Percentiles rank a stretch among this genome's conserved stretches.
Conservation (phyloP, 2,113 vertebrate species). For the Odocoileus hemionus region DNA sequence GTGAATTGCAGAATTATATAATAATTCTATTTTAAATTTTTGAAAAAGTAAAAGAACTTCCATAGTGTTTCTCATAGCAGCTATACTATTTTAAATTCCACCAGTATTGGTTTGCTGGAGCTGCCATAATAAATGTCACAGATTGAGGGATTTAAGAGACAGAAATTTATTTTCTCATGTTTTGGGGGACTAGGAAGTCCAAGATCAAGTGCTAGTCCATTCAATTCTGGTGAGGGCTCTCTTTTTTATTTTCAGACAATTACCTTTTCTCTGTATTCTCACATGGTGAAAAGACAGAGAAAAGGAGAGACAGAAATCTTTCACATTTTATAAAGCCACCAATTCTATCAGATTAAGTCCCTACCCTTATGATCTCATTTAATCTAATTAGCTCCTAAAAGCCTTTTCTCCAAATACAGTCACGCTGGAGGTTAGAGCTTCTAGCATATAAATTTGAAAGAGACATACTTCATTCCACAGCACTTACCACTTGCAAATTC, state of each 20-base stretch:
- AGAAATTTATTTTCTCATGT: background rate
- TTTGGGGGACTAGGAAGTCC: background rate
- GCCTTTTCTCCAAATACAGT: background rate
- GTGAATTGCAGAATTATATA: background rate
- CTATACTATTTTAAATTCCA: background rate
- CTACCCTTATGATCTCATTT: background rate
- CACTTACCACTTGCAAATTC: background rate
- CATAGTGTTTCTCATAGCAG: background rate
- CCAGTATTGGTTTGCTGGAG: background rate
- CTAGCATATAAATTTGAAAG: background rate
- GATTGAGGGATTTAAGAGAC: background rate
- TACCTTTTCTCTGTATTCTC: background rate
- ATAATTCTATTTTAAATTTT: background rate
- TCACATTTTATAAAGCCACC: background rate
- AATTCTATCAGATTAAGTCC: background rate
- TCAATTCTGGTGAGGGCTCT: background rate
- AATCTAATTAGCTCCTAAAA: background rate
- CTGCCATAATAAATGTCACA: background rate
- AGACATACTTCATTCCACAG: background rate
- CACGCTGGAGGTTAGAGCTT: background rate
- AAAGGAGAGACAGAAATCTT: accelerated
- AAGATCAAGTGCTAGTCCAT: background rate
- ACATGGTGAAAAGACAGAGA: background rate
- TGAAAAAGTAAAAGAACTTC: background rate
- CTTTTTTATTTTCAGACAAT: background rate